These are phyloP conservation scores for Acanthisitta chloris DNA, from an alignment of 2,113 vertebrate species.

Conservation along the genomic window DNA sequence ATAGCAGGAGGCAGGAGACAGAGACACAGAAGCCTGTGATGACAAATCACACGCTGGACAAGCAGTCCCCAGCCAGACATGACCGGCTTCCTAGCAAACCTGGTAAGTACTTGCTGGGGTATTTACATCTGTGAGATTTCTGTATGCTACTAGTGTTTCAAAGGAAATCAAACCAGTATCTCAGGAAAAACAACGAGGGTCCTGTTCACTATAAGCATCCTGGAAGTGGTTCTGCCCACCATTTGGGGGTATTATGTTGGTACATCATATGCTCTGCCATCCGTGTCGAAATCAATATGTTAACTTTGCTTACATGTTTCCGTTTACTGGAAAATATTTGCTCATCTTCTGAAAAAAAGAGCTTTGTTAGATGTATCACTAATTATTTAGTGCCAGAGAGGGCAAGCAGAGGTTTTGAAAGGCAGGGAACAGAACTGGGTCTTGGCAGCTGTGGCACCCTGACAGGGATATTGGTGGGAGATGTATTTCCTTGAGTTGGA, in stretches of 20 bases:
- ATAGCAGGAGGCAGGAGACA: background rate
- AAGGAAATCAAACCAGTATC: background rate
- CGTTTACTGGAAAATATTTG: background rate
- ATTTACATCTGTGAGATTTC: background rate
- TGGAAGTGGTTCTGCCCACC: background rate
- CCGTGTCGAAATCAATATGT: background rate
- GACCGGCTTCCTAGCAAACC: slow-evolving; percentile 2
- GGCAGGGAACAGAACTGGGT: background rate
- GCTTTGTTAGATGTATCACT: background rate
- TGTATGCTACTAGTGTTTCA: background rate
- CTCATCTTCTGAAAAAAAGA: background rate
- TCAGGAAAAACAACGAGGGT: background rate
- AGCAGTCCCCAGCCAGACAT: background rate
- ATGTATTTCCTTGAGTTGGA: background rate
- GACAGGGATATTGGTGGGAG: background rate
- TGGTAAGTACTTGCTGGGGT: slow-evolving; percentile 2
- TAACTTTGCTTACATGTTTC: background rate
- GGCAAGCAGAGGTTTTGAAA: background rate
- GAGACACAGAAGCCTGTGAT: background rate
- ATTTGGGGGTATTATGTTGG: background rate
- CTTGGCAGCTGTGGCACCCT: background rate
- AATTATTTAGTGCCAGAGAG: background rate
- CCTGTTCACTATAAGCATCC: background rate
- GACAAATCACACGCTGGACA: background rate
- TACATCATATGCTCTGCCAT: background rate